Evolutionary conservation across 2,797 vertebrate genomes (phyloP).

Genomic region (Craterocephalus amniculus): DNA sequence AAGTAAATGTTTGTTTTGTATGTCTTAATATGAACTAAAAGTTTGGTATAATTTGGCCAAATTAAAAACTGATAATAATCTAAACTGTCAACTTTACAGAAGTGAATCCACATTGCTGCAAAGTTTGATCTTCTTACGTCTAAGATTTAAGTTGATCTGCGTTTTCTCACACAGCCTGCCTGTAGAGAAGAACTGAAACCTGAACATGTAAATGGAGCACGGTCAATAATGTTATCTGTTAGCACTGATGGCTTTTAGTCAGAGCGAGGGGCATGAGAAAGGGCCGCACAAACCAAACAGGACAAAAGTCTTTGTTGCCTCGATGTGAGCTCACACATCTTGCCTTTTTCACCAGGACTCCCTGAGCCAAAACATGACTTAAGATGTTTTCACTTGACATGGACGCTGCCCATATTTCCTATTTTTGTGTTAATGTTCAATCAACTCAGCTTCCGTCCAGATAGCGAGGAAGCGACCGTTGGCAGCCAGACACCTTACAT

Average conservation of each 20-base stretch:
- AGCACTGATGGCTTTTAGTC: slow-evolving; percentile 9
- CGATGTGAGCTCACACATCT: slow-evolving; percentile 3
- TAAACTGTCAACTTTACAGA: not conserved
- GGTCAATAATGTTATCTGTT: slow-evolving; percentile 31
- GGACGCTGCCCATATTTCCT: not conserved
- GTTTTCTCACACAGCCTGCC: not conserved
- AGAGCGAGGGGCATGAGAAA: slow-evolving; percentile 29
- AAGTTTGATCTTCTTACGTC: slow-evolving; percentile 3
- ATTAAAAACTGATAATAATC: not conserved
- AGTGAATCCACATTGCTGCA: not conserved
- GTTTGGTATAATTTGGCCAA: not conserved
- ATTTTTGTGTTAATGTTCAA: not conserved
- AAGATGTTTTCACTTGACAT: not conserved
- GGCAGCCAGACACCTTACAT: not conserved
- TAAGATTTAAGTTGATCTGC: not conserved
- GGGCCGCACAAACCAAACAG: slow-evolving; percentile 23
- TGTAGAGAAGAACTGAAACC: slow-evolving; percentile 2
- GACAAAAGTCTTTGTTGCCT: slow-evolving; percentile 11
- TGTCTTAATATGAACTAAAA: not conserved
- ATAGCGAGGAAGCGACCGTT: not conserved
- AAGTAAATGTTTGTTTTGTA: not conserved
- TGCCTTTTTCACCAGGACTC: not conserved
- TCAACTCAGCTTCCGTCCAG: not conserved
- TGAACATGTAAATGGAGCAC: slow-evolving; percentile 14
- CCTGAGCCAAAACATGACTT: slow-evolving; percentile 2